phyloP scores from a whole-genome alignment of 2,888 invertebrate species.

The Aradus depressus region DNA sequence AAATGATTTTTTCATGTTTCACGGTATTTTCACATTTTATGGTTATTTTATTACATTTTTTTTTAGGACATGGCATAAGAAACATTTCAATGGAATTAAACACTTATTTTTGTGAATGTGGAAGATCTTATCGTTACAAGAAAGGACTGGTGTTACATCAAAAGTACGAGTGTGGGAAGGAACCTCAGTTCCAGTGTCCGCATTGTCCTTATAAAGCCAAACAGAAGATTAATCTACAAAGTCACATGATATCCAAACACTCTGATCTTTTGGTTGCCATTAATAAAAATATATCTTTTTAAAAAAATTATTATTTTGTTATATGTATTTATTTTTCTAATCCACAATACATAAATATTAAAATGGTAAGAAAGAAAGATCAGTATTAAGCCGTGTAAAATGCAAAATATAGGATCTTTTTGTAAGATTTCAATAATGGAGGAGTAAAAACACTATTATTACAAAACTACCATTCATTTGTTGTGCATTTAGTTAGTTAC shows the following conservation, averaged over 20 bases:
- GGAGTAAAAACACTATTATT: too few relatives aligned
- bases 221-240: slow-evolving; percentile 35
- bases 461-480: too few relatives aligned
- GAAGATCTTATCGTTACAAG: slow-evolving; percentile 3
- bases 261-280: neutral
- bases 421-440: too few relatives aligned
- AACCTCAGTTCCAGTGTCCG: slow-evolving; percentile 37
- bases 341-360: neutral
- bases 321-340: neutral
- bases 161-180: slow-evolving; percentile 34
- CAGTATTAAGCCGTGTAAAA: too few relatives aligned
- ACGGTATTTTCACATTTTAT: too few relatives aligned
- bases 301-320: neutral
- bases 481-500: too few relatives aligned
- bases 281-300: neutral
- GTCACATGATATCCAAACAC: slow-evolving; percentile 26
- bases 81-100: too few relatives aligned
- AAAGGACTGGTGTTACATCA: slow-evolving; percentile 24
- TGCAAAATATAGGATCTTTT: too few relatives aligned
- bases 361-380: neutral
- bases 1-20: too few relatives aligned
- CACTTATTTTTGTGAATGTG: slow-evolving; percentile 10
- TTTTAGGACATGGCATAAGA: too few relatives aligned
- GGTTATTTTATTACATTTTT: too few relatives aligned
- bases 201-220: slow-evolving; percentile 36